phyloP scores from a whole-genome alignment of 2,797 vertebrate species.

The Enteromius afrohamiltoni region DNA sequence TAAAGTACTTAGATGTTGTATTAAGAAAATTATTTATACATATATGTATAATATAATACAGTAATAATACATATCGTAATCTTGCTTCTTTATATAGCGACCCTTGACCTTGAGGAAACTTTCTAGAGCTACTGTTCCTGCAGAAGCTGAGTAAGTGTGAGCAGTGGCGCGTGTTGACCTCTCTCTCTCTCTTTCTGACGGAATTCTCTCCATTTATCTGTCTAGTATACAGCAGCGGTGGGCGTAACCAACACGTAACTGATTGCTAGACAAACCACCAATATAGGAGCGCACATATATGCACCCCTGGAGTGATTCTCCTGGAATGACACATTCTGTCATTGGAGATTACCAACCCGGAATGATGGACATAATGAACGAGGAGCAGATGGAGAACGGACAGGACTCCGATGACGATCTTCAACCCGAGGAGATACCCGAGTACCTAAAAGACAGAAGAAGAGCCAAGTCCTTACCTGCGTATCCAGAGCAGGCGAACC shows the following conservation, averaged over 20 bases:
- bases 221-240: neutral
- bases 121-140: neutral
- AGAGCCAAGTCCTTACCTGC: slow-evolving; percentile 77
- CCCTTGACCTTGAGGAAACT: neutral
- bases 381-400: slow-evolving; percentile 66
- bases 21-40: neutral
- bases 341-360: neutral
- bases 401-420: slow-evolving; percentile 60
- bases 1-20: neutral
- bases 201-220: neutral
- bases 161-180: neutral
- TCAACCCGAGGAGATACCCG: slow-evolving; percentile 55
- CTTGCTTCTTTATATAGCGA: no score
- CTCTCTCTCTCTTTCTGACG: neutral
- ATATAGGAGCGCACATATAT: neutral
- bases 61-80: no score
- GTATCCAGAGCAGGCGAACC: slow-evolving; percentile 67
- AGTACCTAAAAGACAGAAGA: slow-evolving; percentile 68
- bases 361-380: slow-evolving; percentile 47
- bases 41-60: neutral
- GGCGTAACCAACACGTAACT: slow-evolving; percentile 18
- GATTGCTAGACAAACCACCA: neutral
- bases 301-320: neutral
- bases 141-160: neutral
- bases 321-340: neutral